phyloP scores from a whole-genome alignment of 2,113 vertebrate genomes.

The Rattus rattus region DNA sequence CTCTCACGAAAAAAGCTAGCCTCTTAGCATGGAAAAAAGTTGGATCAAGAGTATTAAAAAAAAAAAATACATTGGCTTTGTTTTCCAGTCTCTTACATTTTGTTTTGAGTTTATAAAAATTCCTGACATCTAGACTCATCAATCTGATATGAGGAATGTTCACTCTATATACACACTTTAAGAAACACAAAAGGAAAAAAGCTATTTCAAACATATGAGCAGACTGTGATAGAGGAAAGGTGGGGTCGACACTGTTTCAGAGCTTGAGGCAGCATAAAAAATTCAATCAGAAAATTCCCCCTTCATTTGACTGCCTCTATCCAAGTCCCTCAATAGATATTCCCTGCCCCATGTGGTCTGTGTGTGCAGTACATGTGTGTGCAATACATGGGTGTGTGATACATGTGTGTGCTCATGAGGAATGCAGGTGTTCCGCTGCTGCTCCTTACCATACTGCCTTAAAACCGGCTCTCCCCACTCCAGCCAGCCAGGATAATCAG shows the following conservation, averaged over 20 bases:
- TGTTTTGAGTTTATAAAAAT: neutral
- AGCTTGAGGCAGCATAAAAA: neutral
- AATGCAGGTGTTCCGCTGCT: too few species aligned
- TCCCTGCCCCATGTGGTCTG: neutral
- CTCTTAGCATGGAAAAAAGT: neutral
- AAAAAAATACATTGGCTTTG: neutral
- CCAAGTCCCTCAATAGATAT: neutral
- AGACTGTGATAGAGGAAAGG: rapidly evolving
- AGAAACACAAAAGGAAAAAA: neutral
- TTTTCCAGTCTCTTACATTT: neutral
- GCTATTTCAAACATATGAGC: neutral
- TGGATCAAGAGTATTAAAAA: neutral
- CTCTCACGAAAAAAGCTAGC: neutral
- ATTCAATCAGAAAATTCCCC: neutral
- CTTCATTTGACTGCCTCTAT: neutral
- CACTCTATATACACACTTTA: neutral
- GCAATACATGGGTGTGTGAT: neutral
- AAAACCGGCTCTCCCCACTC: too few species aligned
- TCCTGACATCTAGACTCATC: neutral
- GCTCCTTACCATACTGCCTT: neutral
- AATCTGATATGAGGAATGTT: neutral
- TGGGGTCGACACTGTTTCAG: rapidly evolving
- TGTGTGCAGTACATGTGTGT: neutral
- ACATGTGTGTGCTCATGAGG: neutral
- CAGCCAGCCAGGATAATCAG: neutral